Conservation (phyloP, 2,113 vertebrate species). For the Lycocorax pyrrhopterus region DNA sequence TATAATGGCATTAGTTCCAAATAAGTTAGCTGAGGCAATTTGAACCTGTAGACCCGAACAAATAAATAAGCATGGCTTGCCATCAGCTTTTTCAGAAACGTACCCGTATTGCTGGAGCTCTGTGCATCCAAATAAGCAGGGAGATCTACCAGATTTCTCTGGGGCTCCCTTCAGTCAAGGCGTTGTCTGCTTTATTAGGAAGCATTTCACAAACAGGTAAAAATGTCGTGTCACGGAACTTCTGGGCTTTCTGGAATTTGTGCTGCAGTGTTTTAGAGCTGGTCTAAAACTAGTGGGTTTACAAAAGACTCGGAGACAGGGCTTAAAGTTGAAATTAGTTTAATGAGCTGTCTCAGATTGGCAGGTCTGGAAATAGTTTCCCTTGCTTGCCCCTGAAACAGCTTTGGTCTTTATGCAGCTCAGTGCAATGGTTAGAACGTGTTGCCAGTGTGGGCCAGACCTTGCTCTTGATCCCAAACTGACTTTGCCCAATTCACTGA, state of each 20-base stretch:
- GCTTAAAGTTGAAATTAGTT: not conserved
- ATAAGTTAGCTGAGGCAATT: constrained; percentile 35
- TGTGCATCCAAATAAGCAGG: not conserved
- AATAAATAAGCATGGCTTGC: constrained; percentile 11
- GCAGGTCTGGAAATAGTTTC: not conserved
- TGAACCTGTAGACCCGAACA: constrained; percentile 32
- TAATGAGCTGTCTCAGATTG: not conserved
- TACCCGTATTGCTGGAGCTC: not conserved
- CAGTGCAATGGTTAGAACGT: not conserved
- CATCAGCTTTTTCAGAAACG: not conserved
- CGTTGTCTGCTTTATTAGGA: not conserved
- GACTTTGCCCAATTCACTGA: not conserved
- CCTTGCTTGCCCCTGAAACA: not conserved
- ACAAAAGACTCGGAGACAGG: not conserved
- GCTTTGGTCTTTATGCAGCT: not conserved
- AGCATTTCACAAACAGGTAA: not conserved
- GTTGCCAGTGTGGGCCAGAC: not conserved
- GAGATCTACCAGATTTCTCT: not conserved
- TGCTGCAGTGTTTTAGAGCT: not conserved
- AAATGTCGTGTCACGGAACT: not conserved
- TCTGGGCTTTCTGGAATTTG: not conserved
- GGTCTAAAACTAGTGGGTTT: not conserved
- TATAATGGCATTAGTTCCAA: constrained; percentile 47
- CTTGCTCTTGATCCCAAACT: not conserved
- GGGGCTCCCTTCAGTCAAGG: not conserved